Conservation (phyloP, 2,113 vertebrate species). For the Marmota flaviventris region DNA sequence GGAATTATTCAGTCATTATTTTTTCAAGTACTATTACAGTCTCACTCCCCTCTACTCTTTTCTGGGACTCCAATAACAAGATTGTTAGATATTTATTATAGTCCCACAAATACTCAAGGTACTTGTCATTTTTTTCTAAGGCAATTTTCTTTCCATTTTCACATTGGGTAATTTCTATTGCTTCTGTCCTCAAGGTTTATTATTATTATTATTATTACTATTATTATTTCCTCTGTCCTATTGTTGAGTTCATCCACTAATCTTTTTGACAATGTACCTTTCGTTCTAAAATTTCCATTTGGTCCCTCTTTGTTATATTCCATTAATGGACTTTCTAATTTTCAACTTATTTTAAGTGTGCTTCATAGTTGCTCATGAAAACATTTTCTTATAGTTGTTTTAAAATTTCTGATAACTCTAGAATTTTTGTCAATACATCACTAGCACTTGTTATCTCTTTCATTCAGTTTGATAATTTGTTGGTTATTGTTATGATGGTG, state of each 20-base stretch:
- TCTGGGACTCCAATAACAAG: neutral
- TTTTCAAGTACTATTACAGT: neutral
- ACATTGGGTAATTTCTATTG: neutral
- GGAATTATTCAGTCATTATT: neutral
- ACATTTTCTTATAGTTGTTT: neutral
- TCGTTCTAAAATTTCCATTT: neutral
- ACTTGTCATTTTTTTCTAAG: neutral
- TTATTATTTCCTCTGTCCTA: neutral
- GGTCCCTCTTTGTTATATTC: neutral
- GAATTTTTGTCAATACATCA: neutral
- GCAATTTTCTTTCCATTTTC: neutral
- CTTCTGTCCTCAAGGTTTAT: neutral
- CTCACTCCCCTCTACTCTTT: neutral
- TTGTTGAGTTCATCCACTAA: neutral
- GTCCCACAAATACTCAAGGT: neutral
- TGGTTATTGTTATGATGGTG: neutral
- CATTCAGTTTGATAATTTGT: neutral
- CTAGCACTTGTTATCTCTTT: neutral
- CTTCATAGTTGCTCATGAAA: neutral
- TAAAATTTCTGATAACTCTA: neutral
- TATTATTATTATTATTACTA: too few relatives aligned
- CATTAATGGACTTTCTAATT: neutral
- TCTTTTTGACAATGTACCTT: neutral
- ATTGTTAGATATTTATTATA: neutral
- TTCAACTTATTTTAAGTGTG: neutral